Conservation (phyloP, 2,888 invertebrate species). For the Hyalella azteca region DNA sequence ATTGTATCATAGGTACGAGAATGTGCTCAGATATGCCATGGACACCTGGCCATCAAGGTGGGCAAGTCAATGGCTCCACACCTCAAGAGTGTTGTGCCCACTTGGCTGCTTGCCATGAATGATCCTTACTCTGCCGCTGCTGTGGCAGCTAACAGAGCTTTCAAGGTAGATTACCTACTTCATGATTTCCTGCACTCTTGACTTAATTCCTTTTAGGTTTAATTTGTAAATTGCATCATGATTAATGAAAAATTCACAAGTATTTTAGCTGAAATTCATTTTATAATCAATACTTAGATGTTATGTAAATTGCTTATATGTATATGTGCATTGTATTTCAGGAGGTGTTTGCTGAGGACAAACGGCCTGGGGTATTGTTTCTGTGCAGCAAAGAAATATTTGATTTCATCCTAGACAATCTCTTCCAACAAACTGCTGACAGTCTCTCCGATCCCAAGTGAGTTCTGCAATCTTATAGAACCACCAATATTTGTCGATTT, state of each 20-base stretch:
- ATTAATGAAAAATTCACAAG: no score
- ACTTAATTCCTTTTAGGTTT: no score
- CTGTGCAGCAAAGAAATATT: conserved; percentile 46
- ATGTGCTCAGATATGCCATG: conserved; percentile 41
- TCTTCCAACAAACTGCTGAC: conserved; percentile 52
- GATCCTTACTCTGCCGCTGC: conserved; percentile 54
- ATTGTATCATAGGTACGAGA: conserved; percentile 54
- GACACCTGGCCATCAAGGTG: conserved; percentile 41
- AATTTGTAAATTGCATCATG: no score
- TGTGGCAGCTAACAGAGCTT: conserved; percentile 42
- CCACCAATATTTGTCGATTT: no score
- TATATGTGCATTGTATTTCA: not conserved
- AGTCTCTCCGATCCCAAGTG: conserved; percentile 56
- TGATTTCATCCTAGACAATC: conserved; percentile 46
- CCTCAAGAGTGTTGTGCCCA: conserved; percentile 49
- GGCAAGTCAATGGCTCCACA: conserved; percentile 53
- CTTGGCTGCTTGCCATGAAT: conserved; percentile 51
- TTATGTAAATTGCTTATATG: no score
- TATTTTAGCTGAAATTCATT: no score
- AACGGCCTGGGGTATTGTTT: conserved; percentile 49
- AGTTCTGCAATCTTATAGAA: no score
- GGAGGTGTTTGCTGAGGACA: conserved; percentile 49
- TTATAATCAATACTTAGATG: no score
- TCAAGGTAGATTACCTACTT: conserved; percentile 49
- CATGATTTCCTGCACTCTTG: no score